Percentiles rank a stretch among this genome's conserved stretches.
phyloP scores from a whole-genome alignment of 2,888 invertebrate genomes.

The Macrosoma leucophasiata region DNA sequence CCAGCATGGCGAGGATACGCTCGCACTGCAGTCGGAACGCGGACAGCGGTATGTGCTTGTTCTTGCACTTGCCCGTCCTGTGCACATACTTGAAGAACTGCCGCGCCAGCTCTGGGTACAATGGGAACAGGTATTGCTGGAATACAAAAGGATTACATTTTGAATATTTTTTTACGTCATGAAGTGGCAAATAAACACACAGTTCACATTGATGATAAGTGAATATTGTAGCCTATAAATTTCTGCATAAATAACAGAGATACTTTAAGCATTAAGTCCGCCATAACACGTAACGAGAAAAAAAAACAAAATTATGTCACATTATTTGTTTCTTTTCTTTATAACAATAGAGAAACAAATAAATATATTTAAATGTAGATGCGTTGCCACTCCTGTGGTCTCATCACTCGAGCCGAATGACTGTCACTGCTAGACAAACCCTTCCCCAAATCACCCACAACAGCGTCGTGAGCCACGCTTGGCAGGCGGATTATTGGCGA shows the following conservation, averaged over 20 bases:
- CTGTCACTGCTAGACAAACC: too few relatives aligned
- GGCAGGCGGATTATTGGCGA: too few relatives aligned
- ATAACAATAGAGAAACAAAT: too few relatives aligned
- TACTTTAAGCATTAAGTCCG: neutral
- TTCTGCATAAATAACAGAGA: neutral
- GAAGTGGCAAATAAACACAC: too few relatives aligned
- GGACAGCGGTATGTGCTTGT: constrained; percentile 75
- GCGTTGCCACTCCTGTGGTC: too few relatives aligned
- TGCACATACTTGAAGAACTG: constrained; percentile 81
- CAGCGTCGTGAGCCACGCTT: too few relatives aligned
- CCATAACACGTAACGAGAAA: neutral
- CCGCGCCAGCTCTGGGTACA: constrained; percentile 81
- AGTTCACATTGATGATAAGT: too few relatives aligned
- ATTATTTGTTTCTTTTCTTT: neutral
- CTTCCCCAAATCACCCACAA: too few relatives aligned
- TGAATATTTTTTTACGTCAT: too few relatives aligned
- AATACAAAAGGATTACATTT: constrained; percentile 6
- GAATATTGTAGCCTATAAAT: too few relatives aligned
- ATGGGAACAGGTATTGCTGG: constrained; percentile 86
- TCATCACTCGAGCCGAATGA: too few relatives aligned
- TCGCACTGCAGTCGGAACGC: constrained; percentile 86
- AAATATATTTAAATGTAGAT: too few relatives aligned
- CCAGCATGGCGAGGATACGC: constrained; percentile 72
- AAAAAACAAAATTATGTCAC: neutral
- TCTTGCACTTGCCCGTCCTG: constrained; percentile 75